Evolutionary conservation across 2,888 invertebrate species (phyloP).

Genomic region (Melikaiella ostensackeni): DNA sequence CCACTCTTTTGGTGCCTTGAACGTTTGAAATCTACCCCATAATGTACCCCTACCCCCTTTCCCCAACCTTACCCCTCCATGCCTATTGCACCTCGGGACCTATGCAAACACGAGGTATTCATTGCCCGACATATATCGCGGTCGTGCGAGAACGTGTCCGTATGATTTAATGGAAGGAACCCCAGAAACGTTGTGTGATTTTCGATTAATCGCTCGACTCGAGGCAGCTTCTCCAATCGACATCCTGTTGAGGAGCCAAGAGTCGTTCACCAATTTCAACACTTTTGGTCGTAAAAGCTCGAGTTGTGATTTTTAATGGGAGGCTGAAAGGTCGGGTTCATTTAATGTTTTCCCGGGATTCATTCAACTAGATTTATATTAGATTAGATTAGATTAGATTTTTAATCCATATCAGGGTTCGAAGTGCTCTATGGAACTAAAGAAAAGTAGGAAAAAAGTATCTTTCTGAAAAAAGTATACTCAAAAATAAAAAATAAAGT

Average conservation of each 20-base stretch:
- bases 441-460: too few species aligned
- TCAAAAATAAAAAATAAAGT: too few species aligned
- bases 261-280: background rate
- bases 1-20: slow-evolving; percentile 56
- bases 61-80: slow-evolving; percentile 53
- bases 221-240: slow-evolving; percentile 7
- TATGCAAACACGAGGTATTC: slow-evolving; percentile 70
- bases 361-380: background rate
- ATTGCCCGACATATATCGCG: slow-evolving; percentile 62
- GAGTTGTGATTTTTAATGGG: background rate
- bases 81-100: slow-evolving; percentile 66
- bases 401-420: too few species aligned
- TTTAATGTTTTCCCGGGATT: background rate
- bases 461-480: too few species aligned
- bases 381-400: too few species aligned
- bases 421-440: too few species aligned
- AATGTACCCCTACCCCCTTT: slow-evolving; percentile 41
- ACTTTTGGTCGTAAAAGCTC: slow-evolving; percentile 7
- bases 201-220: slow-evolving; percentile 47
- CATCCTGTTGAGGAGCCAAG: slow-evolving; percentile 1
- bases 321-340: background rate
- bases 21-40: slow-evolving; percentile 64
- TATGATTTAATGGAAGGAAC: slow-evolving; percentile 65
- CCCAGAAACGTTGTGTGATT: slow-evolving; percentile 53
- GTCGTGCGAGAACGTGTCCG: slow-evolving; percentile 50